phyloP scores from a whole-genome alignment of 2,797 vertebrate genomes.

The Triplophysa bombifrons region DNA sequence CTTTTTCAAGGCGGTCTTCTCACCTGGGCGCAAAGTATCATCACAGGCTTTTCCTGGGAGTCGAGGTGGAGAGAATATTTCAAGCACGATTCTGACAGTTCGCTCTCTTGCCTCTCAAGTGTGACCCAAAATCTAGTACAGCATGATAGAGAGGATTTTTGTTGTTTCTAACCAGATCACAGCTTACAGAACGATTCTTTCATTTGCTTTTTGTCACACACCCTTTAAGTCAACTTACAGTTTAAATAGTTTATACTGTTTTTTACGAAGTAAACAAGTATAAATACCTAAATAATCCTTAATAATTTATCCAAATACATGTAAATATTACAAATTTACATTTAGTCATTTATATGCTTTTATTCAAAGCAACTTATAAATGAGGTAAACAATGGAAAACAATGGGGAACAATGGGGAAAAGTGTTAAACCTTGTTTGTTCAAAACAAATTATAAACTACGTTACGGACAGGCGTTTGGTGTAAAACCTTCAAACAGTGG shows the following conservation, averaged over 20 bases:
- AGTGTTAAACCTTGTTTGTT: too few relatives aligned
- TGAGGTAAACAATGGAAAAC: too few relatives aligned
- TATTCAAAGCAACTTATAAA: too few relatives aligned
- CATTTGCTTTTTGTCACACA: neutral
- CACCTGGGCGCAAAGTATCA: slow-evolving; percentile 9
- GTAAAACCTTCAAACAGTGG: neutral
- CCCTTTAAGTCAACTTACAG: too few relatives aligned
- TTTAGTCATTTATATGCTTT: too few relatives aligned
- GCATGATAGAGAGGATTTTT: neutral
- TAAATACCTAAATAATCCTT: neutral
- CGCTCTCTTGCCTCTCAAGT: neutral
- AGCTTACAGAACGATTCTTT: neutral
- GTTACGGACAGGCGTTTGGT: too few relatives aligned
- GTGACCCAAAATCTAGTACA: slow-evolving; percentile 16
- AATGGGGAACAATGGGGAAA: too few relatives aligned
- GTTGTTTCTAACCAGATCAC: neutral
- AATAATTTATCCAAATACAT: neutral
- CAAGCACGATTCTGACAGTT: neutral
- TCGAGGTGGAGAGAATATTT: slow-evolving; percentile 13
- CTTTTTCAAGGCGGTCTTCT: slow-evolving; percentile 11
- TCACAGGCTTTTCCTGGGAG: slow-evolving; percentile 25
- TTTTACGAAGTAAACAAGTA: neutral
- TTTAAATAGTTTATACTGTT: too few relatives aligned
- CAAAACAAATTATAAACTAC: too few relatives aligned
- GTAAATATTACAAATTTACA: neutral